Percentiles rank a stretch among this genome's conserved stretches.
Evolutionary conservation across 2,888 invertebrate genomes (phyloP).

Genomic region (Oligia strigilis): DNA sequence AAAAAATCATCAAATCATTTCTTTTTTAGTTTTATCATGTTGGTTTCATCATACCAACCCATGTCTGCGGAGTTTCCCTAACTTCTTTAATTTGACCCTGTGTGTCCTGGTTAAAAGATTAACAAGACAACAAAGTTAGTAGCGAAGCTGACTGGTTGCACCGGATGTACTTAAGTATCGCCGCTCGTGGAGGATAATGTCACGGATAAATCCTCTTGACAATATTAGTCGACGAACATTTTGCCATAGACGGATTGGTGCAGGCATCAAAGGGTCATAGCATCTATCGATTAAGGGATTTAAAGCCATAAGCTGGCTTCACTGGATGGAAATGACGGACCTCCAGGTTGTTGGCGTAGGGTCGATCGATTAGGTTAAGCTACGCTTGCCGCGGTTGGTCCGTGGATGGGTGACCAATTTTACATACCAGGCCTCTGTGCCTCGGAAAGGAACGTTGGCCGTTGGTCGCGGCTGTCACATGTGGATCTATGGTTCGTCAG

Average conservation of each 20-base stretch:
- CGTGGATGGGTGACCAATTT: too few species aligned
- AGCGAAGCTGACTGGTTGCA: constrained; percentile 14
- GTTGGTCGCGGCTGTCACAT: too few species aligned
- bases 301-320: neutral
- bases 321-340: neutral
- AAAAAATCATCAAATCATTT: neutral
- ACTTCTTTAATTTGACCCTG: neutral
- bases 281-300: neutral
- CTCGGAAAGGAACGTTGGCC: too few species aligned
- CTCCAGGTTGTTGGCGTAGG: neutral
- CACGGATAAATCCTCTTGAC: constrained; percentile 41
- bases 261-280: neutral
- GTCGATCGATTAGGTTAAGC: too few species aligned
- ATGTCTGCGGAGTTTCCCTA: neutral
- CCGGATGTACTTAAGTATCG: constrained; percentile 38
- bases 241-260: constrained; percentile 7
- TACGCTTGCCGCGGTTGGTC: too few species aligned
- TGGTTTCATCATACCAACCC: neutral
- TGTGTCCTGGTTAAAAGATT: constrained; percentile 16
- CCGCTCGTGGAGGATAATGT: constrained; percentile 25
- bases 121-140: constrained; percentile 6
- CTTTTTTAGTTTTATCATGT: neutral
- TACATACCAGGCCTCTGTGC: too few species aligned
- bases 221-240: constrained; percentile 22
- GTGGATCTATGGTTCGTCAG: too few species aligned